A percentile compares a stretch with the other conserved stretches of the same genome.
Evolutionary conservation across 2,888 invertebrate species (phyloP).

Genomic region (Nemotelus nigrinus): DNA sequence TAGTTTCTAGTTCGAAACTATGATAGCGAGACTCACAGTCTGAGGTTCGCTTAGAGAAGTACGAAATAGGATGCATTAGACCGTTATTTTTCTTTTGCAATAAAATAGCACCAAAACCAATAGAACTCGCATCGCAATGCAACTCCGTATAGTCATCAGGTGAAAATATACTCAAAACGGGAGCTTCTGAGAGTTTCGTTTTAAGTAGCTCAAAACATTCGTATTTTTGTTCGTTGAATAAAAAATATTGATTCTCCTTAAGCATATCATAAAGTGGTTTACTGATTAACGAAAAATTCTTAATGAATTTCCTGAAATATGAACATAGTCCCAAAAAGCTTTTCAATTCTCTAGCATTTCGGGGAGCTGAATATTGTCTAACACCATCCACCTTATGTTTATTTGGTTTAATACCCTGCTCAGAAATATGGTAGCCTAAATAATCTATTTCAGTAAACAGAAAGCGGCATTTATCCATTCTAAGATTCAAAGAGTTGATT

Average conservation of each 20-base stretch:
- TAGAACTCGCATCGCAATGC: slow-evolving; percentile 16
- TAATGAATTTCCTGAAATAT: background rate
- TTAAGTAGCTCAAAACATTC: background rate
- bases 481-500: background rate
- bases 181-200: background rate
- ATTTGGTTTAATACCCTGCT: background rate
- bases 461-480: background rate
- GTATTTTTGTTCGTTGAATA: background rate
- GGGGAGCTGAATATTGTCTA: background rate
- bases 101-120: slow-evolving; percentile 54
- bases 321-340: slow-evolving; percentile 35
- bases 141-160: slow-evolving; percentile 54
- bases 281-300: slow-evolving; percentile 42
- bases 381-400: background rate
- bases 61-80: slow-evolving; percentile 53
- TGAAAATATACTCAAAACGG: slow-evolving; percentile 10
- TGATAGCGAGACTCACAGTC: slow-evolving; percentile 53
- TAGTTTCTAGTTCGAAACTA: slow-evolving; percentile 55
- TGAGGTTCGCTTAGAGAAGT: slow-evolving; percentile 53
- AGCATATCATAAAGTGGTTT: background rate
- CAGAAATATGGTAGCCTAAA: background rate
- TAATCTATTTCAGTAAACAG: background rate
- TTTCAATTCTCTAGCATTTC: slow-evolving; percentile 6
- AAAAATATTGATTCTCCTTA: background rate
- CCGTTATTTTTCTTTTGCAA: slow-evolving; percentile 50